phyloP scores from a whole-genome alignment of 2,797 vertebrate species.

The Enteromius afrohamiltoni region DNA sequence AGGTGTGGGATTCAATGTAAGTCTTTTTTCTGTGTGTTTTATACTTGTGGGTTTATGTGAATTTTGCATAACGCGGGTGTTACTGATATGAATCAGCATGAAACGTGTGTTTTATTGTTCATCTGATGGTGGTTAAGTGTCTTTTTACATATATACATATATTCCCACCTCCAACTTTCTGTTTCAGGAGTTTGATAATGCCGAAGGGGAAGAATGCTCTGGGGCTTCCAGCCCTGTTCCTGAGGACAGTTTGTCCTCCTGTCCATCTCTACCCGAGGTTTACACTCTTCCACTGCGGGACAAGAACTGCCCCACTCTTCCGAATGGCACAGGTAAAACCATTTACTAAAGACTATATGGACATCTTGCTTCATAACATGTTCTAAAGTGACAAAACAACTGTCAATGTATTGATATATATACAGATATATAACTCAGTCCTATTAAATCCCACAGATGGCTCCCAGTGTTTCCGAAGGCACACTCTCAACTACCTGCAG shows the following conservation, averaged over 20 bases:
- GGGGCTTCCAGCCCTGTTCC: slow-evolving; percentile 89
- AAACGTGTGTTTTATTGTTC: background rate
- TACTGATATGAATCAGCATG: slow-evolving; percentile 21
- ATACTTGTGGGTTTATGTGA: slow-evolving; percentile 18
- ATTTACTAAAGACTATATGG: background rate
- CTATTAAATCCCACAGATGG: slow-evolving; percentile 68
- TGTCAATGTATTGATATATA: background rate
- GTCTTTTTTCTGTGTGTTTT: slow-evolving; percentile 68
- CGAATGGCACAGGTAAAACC: slow-evolving; percentile 80
- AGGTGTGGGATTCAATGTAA: slow-evolving; percentile 94
- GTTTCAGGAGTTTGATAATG: slow-evolving; percentile 90
- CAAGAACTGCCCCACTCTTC: slow-evolving; percentile 72
- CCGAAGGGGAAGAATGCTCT: slow-evolving; percentile 90
- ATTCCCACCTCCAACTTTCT: slow-evolving; percentile 30
- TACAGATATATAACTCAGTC: background rate
- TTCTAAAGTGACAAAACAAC: background rate
- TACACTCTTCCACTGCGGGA: slow-evolving; percentile 89
- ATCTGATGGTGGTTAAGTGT: background rate
- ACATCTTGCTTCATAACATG: background rate
- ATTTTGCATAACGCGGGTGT: slow-evolving; percentile 23
- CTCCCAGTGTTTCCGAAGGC: slow-evolving; percentile 85
- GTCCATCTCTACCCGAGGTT: slow-evolving; percentile 90
- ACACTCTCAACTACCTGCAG: slow-evolving; percentile 90
- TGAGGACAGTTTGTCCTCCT: slow-evolving; percentile 93
- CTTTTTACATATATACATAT: background rate